Evolutionary conservation across 2,888 invertebrate genomes (phyloP).

Genomic region (Bombylius major): DNA sequence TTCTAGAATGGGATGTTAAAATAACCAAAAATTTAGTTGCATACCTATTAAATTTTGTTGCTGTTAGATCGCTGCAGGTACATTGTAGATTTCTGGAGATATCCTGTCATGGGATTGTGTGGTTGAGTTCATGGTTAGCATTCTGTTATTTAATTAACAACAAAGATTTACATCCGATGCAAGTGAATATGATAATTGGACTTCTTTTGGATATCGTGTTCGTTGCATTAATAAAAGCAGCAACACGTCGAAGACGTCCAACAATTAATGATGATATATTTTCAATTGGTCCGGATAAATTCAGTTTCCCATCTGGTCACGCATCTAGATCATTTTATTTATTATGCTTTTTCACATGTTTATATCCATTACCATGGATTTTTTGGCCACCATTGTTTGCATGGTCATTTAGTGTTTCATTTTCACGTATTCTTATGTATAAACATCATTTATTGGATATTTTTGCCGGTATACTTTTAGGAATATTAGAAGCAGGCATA

Average conservation of each 20-base stretch:
- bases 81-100: slow-evolving; percentile 40
- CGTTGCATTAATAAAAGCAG: slow-evolving; percentile 65
- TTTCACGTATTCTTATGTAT: slow-evolving; percentile 70
- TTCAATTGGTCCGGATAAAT: slow-evolving; percentile 73
- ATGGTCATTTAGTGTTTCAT: slow-evolving; percentile 61
- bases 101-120: slow-evolving; percentile 80
- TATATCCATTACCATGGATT: slow-evolving; percentile 49
- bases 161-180: slow-evolving; percentile 57
- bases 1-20: slow-evolving; percentile 26
- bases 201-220: slow-evolving; percentile 67
- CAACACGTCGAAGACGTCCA: slow-evolving; percentile 65
- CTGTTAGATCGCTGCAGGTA: slow-evolving; percentile 25
- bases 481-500: slow-evolving; percentile 55
- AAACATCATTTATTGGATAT: slow-evolving; percentile 85
- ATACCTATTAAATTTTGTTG: slow-evolving; percentile 23
- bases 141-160: slow-evolving; percentile 65
- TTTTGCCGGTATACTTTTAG: slow-evolving; percentile 58
- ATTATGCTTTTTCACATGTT: slow-evolving; percentile 53
- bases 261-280: slow-evolving; percentile 52
- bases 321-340: slow-evolving; percentile 72
- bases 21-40: slow-evolving; percentile 26
- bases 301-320: slow-evolving; percentile 89
- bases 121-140: slow-evolving; percentile 65
- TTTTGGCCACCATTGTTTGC: slow-evolving; percentile 51
- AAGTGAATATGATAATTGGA: slow-evolving; percentile 71